Evolutionary conservation across 2,888 invertebrate species (phyloP), one percentile per base, ranked within the genome.

Genomic region (Agonopterix arenella): DNA sequence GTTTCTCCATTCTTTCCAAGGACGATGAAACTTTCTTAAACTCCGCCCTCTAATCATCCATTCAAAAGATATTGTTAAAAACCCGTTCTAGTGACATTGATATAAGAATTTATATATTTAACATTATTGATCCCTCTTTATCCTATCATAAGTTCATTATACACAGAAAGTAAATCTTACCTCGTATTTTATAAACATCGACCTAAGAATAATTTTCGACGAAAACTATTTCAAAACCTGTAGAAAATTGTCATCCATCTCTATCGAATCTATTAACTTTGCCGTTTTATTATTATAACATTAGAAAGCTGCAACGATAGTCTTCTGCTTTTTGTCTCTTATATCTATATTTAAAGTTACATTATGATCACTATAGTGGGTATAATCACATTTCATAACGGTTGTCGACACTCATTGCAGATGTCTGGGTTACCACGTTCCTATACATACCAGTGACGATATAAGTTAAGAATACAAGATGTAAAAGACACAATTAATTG

Each of bases 221-320:
- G 75, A 78, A 78, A 78, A 75, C 80, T 84, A 85, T 86, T 84
- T 85, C 82, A 83, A 84, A 80, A 76, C 82, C 79, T 66, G 73
- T 77, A 78, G 76, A 80, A 82, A 79, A 76, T 64, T 70, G 69
- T 67, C 67, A 66, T 62, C 66, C 63, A 60, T 61, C 56, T 67
- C 54, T 55, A 53, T 11, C 50, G 47, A 43, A 11, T 44, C 45
- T 57, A 52, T 49, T 59, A 48, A 55, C 54, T 59, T 56, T 61
- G 52, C 48, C 45, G 38, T 54, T 59, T 56, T 58, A 28, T 28
- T 28, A 28, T 28, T 28, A 28, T 28, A 68, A 64, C 60, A 61
- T 66, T 61, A 54, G 66, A 67, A 77, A 81, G 78, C 77, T 66
- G 72, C 66, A 62, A 68, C 62, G 61, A 56, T 67, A 72, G 67